These are phyloP conservation scores for Triplophysa tibetana DNA, from an alignment of 2,113 vertebrate genomes.

Conservation along the genomic window DNA sequence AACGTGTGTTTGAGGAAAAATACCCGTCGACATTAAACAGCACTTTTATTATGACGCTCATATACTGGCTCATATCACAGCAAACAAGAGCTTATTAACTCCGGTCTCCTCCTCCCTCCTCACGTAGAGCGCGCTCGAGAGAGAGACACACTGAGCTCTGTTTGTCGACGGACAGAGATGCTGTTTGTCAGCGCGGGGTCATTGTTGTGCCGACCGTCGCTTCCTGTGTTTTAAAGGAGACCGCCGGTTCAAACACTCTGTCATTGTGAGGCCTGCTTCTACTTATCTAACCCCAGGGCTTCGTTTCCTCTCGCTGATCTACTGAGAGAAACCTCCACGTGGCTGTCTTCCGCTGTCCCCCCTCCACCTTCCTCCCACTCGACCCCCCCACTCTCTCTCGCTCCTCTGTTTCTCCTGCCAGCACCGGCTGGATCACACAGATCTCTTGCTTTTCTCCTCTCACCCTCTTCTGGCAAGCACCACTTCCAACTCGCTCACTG, in stretches of 20 bases:
- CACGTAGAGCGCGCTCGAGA: background rate
- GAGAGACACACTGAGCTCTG: conserved; percentile 28
- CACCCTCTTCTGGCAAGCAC: conserved; percentile 25
- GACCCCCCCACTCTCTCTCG: background rate
- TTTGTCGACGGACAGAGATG: conserved; percentile 48
- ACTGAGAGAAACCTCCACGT: conserved; percentile 50
- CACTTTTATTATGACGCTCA: conserved; percentile 62
- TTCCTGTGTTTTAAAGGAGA: conserved; percentile 67
- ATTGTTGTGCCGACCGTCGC: conserved; percentile 52
- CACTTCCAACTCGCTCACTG: background rate
- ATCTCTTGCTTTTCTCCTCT: conserved; percentile 9
- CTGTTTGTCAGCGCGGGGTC: conserved; percentile 50
- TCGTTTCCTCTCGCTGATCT: conserved; percentile 65
- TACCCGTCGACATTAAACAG: conserved; percentile 22
- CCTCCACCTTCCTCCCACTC: conserved; percentile 19
- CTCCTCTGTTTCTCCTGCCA: conserved; percentile 1
- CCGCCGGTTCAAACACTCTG: conserved; percentile 63
- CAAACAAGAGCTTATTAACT: conserved; percentile 43
- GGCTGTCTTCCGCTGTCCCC: conserved; percentile 56
- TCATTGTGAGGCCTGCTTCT: conserved; percentile 72
- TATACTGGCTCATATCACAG: conserved; percentile 41
- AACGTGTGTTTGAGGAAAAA: conserved; percentile 62
- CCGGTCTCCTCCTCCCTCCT: conserved; percentile 3
- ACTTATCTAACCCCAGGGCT: conserved; percentile 77
- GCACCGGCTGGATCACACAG: conserved; percentile 30